Conservation (phyloP, 2,113 vertebrate species). For the Mastomys natalensis region DNA sequence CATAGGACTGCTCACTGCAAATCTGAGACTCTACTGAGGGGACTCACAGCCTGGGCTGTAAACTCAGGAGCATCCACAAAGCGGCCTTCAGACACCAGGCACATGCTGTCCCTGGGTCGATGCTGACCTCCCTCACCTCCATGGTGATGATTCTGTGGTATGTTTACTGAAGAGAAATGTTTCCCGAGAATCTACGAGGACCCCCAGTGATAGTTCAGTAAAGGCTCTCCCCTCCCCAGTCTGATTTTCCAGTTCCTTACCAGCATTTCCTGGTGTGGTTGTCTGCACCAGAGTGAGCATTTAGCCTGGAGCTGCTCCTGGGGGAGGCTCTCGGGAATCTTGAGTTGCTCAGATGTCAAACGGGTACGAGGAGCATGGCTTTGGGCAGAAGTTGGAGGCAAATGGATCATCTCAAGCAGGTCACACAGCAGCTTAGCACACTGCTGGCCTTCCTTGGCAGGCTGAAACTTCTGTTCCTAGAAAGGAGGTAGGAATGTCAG, state of each 20-base stretch:
- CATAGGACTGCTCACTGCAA: not conserved
- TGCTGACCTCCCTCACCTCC: not conserved
- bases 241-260: not conserved
- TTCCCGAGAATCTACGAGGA: fast-evolving
- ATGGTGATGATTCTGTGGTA: too few species aligned
- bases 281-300: not conserved
- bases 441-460: fast-evolving
- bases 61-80: not conserved
- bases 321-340: not conserved
- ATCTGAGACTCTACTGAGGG: not conserved
- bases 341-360: not conserved
- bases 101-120: fast-evolving
- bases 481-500: not conserved
- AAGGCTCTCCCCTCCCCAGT: not conserved
- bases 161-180: fast-evolving
- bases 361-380: not conserved
- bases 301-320: not conserved
- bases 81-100: not conserved
- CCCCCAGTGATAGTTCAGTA: fast-evolving
- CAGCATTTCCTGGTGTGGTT: not conserved
- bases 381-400: not conserved
- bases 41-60: not conserved
- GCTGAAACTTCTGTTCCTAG: too few species aligned
- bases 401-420: fast-evolving
- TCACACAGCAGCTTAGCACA: fast-evolving